Percentiles rank a stretch among this genome's conserved stretches.
phyloP scores from a whole-genome alignment of 2,888 invertebrate genomes.

The Aproaerema taeniolella region DNA sequence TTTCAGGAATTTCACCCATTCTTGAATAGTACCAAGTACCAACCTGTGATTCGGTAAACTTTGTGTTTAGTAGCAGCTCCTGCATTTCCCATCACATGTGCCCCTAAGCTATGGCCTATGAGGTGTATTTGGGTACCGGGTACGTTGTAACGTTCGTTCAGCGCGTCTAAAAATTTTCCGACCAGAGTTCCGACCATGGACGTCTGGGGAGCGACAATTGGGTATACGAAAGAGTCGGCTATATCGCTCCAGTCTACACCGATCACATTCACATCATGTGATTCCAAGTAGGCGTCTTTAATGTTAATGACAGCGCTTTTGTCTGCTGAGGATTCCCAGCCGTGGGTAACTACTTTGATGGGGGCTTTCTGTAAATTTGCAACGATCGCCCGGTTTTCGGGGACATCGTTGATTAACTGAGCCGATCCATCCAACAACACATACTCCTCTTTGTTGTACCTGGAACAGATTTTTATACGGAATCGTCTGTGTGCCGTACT shows the following conservation, averaged over 20 bases:
- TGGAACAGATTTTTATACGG: constrained; percentile 18
- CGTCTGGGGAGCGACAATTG: constrained; percentile 40
- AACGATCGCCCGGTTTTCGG: constrained; percentile 6
- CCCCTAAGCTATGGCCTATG: constrained; percentile 51
- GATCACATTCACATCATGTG: constrained; percentile 54
- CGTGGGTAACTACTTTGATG: constrained; percentile 70
- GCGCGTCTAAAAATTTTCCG: constrained; percentile 33
- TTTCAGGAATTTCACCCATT: no score
- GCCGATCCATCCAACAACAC: constrained; percentile 31
- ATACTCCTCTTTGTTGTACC: constrained; percentile 30
- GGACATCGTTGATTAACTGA: constrained; percentile 17
- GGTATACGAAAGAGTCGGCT: constrained; percentile 40
- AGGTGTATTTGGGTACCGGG: constrained; percentile 39
- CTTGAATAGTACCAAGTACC: background rate
- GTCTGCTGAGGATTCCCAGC: constrained; percentile 62
- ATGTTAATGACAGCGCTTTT: constrained; percentile 43
- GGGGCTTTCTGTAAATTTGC: constrained; percentile 27
- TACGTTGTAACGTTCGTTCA: constrained; percentile 31
- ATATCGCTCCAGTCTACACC: constrained; percentile 54
- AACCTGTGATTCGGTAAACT: constrained; percentile 42
- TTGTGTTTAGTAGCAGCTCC: constrained; percentile 28
- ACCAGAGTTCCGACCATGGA: constrained; percentile 31
- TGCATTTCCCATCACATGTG: constrained; percentile 52
- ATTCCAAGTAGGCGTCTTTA: constrained; percentile 54
- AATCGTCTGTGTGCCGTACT: background rate